Conservation (phyloP, 2,888 invertebrate genomes). For the Tetranychus piercei region DNA sequence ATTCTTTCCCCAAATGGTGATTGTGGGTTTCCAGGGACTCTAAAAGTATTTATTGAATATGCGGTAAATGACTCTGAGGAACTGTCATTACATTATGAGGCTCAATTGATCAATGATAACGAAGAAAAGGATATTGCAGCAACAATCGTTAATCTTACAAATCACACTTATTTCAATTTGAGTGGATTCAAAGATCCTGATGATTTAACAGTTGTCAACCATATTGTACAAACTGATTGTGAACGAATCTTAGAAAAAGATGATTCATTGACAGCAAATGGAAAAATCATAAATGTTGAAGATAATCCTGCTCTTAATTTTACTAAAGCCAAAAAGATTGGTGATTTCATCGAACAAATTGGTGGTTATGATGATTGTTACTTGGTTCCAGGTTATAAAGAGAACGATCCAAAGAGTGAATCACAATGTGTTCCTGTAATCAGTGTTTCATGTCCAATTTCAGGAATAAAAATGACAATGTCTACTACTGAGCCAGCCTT, state of each 20-base stretch:
- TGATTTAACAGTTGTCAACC: conserved; percentile 29
- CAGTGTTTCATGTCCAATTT: conserved; percentile 30
- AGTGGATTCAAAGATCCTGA: conserved; percentile 34
- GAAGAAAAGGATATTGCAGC: conserved; percentile 34
- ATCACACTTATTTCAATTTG: conserved; percentile 76
- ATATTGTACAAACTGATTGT: conserved; percentile 25
- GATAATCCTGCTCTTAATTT: neutral
- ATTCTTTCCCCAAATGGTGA: conserved; percentile 44
- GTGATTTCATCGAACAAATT: conserved; percentile 46
- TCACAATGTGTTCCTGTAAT: neutral
- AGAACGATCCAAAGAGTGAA: neutral
- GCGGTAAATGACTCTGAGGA: conserved; percentile 53
- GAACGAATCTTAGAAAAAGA: neutral
- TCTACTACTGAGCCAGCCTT: conserved; percentile 72
- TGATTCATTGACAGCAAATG: neutral
- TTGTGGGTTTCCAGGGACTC: conserved; percentile 72
- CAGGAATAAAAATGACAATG: conserved; percentile 56
- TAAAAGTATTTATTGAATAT: conserved; percentile 51
- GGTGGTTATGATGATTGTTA: conserved; percentile 67
- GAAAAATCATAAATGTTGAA: neutral
- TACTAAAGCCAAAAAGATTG: conserved; percentile 40
- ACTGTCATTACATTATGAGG: conserved; percentile 48
- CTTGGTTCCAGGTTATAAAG: conserved; percentile 35
- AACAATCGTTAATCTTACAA: conserved; percentile 67
- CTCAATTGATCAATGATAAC: conserved; percentile 1